Evolutionary conservation across 2,113 vertebrate genomes (phyloP).

Genomic region (Anoplopoma fimbria): DNA sequence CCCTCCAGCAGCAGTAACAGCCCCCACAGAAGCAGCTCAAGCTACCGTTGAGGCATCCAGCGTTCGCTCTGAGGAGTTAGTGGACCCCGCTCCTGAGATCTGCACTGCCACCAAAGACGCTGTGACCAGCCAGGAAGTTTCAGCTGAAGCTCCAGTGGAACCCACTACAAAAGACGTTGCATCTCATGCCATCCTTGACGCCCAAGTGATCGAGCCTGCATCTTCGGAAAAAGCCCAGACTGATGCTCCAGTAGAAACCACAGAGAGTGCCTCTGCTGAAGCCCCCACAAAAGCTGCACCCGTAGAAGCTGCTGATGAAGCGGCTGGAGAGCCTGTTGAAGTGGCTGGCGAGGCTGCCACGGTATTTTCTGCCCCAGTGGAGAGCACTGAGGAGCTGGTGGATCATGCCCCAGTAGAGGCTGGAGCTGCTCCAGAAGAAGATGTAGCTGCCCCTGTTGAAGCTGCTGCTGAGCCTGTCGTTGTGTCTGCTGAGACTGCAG

Average conservation of each 20-base stretch:
- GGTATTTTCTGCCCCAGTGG: conserved; percentile 24
- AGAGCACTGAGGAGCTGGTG: conserved; percentile 51
- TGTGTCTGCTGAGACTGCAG: conserved; percentile 11
- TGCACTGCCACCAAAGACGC: conserved; percentile 20
- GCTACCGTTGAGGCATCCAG: background rate
- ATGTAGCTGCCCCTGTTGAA: background rate
- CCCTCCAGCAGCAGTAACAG: conserved; percentile 5
- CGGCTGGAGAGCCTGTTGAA: background rate
- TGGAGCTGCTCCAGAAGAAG: conserved; percentile 37
- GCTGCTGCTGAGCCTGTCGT: background rate
- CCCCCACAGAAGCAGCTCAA: conserved; percentile 2
- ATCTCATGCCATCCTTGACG: background rate
- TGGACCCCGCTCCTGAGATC: conserved; percentile 50
- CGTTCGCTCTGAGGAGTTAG: conserved; percentile 31
- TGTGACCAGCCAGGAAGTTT: conserved; percentile 7
- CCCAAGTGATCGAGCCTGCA: background rate
- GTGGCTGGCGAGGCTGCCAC: conserved; percentile 4
- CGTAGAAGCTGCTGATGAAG: background rate
- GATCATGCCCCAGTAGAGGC: conserved; percentile 50
- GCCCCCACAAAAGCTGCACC: background rate
- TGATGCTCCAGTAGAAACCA: background rate
- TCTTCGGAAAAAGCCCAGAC: conserved; percentile 6
- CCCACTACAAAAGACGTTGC: conserved; percentile 13
- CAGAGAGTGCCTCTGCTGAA: conserved; percentile 3
- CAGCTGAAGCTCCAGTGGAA: conserved; percentile 25